These are phyloP conservation scores for Parascotia fuliginaria DNA, from an alignment of 2,888 invertebrate genomes.

Conservation along the genomic window DNA sequence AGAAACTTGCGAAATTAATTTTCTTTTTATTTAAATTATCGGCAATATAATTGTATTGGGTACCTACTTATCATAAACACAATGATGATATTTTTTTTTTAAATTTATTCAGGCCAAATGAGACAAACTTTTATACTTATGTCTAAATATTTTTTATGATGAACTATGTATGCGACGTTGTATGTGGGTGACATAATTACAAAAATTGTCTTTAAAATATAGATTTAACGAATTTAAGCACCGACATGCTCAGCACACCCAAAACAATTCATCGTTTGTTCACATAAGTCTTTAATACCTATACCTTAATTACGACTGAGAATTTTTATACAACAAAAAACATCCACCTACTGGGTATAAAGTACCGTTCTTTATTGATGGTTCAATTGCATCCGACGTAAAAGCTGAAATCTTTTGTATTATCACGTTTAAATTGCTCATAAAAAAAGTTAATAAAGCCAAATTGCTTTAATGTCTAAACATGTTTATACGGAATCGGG, in stretches of 20 bases:
- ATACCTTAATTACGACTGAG: constrained; percentile 1
- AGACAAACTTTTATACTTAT: too few species aligned
- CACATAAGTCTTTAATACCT: constrained; percentile 1
- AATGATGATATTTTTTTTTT: too few species aligned
- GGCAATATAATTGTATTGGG: too few species aligned
- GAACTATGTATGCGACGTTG: too few species aligned
- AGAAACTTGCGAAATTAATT: too few species aligned
- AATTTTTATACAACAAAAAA: constrained; percentile 1
- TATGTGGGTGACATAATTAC: too few species aligned
- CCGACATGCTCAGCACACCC: not conserved
- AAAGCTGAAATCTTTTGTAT: constrained; percentile 30
- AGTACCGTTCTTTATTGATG: constrained; percentile 25
- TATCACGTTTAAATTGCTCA: constrained; percentile 26
- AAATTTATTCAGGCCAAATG: too few species aligned
- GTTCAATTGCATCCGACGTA: constrained; percentile 31
- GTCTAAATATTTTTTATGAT: too few species aligned
- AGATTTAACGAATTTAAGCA: not conserved
- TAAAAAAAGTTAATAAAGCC: constrained; percentile 34
- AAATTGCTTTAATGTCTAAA: constrained; percentile 39
- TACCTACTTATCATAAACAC: too few species aligned
- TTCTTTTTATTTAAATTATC: too few species aligned
- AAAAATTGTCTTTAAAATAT: not conserved
- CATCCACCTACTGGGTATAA: constrained; percentile 4
- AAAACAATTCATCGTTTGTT: constrained; percentile 1
- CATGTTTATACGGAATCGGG: constrained; percentile 20